Conservation (phyloP, 1,140 invertebrate genomes). For the Leptopilina boulardi region DNA sequence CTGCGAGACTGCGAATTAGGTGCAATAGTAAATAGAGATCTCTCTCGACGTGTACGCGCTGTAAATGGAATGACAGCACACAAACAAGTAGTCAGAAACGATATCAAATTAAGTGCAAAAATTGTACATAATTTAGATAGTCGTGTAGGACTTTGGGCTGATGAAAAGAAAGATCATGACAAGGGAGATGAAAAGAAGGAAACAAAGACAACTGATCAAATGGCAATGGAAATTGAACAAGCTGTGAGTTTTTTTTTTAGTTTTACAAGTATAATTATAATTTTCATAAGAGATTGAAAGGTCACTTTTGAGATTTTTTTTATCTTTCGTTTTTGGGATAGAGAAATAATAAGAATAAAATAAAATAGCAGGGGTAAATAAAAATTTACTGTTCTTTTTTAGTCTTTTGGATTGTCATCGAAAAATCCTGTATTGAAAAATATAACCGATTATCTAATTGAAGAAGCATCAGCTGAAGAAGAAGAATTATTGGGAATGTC, state of each 20-base stretch:
- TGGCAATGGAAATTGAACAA: constrained; percentile 62
- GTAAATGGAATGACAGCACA: constrained; percentile 95
- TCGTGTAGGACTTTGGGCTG: constrained; percentile 87
- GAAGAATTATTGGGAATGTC: constrained; percentile 93
- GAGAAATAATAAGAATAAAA: constrained; percentile 5
- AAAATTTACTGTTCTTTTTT: no score
- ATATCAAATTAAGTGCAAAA: constrained; percentile 95
- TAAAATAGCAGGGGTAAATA: no score
- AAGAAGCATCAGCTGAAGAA: constrained; percentile 98
- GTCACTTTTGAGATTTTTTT: no score
- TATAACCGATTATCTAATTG: constrained; percentile 98
- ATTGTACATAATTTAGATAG: constrained; percentile 96
- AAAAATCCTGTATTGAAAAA: constrained; percentile 97
- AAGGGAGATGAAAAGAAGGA: constrained; percentile 59
- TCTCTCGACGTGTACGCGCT: constrained; percentile 93
- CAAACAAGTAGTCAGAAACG: constrained; percentile 91
- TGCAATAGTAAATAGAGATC: constrained; percentile 95
- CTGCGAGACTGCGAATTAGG: constrained; percentile 94
- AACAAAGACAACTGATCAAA: constrained; percentile 42
- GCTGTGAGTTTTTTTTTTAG: constrained; percentile 60
- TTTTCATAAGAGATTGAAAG: no score
- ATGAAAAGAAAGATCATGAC: constrained; percentile 71
- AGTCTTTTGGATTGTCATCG: constrained; percentile 88
- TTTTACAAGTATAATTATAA: no score
- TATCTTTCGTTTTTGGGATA: no score